A percentile compares a stretch with the other conserved stretches of the same genome.
These are phyloP conservation scores for Orientallactaga sibirica DNA, from an alignment of 2,797 vertebrate genomes.

Conservation along the genomic window DNA sequence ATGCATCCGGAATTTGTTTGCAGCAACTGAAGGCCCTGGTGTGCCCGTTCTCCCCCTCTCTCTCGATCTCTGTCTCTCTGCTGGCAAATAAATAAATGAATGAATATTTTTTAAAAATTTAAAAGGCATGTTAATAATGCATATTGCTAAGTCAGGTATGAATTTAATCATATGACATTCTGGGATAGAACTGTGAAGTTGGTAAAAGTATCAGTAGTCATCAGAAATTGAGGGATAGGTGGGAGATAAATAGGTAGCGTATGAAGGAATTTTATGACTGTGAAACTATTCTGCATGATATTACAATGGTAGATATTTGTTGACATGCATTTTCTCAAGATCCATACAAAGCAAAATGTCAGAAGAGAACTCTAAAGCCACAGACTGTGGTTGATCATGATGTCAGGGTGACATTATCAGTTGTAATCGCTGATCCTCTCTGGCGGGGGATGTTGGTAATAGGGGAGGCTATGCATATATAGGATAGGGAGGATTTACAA, in stretches of 20 bases:
- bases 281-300: neutral
- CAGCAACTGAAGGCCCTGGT: no score
- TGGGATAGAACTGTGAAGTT: neutral
- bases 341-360: neutral
- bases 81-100: no score
- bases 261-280: neutral
- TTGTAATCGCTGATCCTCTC: neutral
- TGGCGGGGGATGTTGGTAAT: neutral
- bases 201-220: neutral
- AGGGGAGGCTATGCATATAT: no score
- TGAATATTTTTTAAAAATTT: no score
- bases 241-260: neutral
- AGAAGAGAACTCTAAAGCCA: neutral
- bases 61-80: no score
- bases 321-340: neutral
- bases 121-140: neutral
- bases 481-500: neutral
- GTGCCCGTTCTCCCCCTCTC: no score
- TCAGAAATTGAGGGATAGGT: neutral
- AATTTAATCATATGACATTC: neutral
- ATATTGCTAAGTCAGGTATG: neutral
- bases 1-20: no score
- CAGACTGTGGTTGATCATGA: neutral
- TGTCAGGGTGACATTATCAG: neutral
- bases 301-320: neutral